A percentile compares a stretch with the other conserved stretches of the same genome.
Conservation (phyloP, 23 tunicate species). For the Botrylloides violaceus region DNA sequence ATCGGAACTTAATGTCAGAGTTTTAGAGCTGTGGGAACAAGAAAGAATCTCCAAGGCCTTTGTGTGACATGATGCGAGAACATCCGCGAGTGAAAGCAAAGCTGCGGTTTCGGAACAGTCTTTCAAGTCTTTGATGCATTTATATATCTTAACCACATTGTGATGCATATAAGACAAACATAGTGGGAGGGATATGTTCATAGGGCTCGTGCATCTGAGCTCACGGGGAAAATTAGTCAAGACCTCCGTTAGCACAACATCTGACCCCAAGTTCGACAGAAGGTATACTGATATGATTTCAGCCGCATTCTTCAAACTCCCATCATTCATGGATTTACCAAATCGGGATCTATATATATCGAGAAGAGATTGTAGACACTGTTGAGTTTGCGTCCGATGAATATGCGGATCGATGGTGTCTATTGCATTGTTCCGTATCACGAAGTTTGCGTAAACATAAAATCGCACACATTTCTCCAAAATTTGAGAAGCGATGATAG, state of each 20-base stretch:
- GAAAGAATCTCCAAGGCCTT: conserved; percentile 31
- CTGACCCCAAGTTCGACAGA: conserved; percentile 18
- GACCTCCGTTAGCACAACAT: conserved; percentile 13
- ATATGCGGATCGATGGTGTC: conserved; percentile 49
- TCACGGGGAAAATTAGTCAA: conserved; percentile 22
- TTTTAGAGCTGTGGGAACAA: conserved; percentile 64
- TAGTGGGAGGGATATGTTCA: conserved; percentile 18
- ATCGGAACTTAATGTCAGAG: conserved; percentile 14
- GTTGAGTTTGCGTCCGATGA: conserved; percentile 37
- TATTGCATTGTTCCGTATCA: conserved; percentile 2
- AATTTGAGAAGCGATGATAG: conserved; percentile 9
- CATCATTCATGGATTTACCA: background rate
- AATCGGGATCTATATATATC: conserved; percentile 13
- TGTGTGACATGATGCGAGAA: conserved; percentile 12
- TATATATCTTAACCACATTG: conserved; percentile 36
- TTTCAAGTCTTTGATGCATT: conserved; percentile 4
- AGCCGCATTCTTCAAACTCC: conserved; percentile 1
- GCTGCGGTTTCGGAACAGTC: background rate
- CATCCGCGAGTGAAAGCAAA: conserved; percentile 8
- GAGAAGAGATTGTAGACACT: conserved; percentile 44
- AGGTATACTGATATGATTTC: conserved; percentile 27
- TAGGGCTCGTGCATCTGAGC: conserved; percentile 10
- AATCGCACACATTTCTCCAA: conserved; percentile 57
- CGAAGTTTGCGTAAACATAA: conserved; percentile 52
- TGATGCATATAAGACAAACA: conserved; percentile 10